Conservation (phyloP, 2,888 invertebrate genomes). For the Agrotis exclamationis region DNA sequence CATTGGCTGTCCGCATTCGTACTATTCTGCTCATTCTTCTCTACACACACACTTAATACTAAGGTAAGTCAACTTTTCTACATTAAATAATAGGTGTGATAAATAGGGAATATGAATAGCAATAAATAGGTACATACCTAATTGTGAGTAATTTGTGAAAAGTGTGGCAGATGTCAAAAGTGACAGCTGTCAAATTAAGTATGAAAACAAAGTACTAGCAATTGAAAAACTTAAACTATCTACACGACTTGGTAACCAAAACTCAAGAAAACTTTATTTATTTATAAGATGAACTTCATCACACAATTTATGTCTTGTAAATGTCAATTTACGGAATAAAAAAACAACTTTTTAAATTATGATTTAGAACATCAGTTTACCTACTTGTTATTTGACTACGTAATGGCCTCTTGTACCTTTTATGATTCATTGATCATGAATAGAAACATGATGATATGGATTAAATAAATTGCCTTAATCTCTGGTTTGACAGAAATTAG, state of each 20-base stretch:
- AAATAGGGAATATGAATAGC: too few relatives aligned
- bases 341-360: constrained; percentile 28
- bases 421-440: constrained; percentile 43
- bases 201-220: background rate
- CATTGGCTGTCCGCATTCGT: constrained; percentile 85
- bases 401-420: constrained; percentile 25
- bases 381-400: constrained; percentile 25
- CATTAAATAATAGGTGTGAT: too few relatives aligned
- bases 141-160: background rate
- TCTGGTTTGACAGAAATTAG: constrained; percentile 30
- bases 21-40: constrained; percentile 84
- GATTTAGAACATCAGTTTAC: constrained; percentile 31
- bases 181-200: constrained; percentile 24
- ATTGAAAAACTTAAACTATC: background rate
- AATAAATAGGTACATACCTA: background rate
- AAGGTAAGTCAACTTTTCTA: constrained; percentile 78
- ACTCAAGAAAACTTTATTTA: constrained; percentile 21
- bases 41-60: constrained; percentile 83
- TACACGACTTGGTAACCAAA: constrained; percentile 7
- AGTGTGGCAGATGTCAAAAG: constrained; percentile 1
- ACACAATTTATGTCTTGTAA: constrained; percentile 38
- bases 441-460: constrained; percentile 26
- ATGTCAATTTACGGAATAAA: constrained; percentile 51
- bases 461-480: constrained; percentile 50
- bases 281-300: constrained; percentile 17